Evolutionary conservation across 2,113 vertebrate genomes (phyloP).

Genomic region (Sakesphorus luctuosus): DNA sequence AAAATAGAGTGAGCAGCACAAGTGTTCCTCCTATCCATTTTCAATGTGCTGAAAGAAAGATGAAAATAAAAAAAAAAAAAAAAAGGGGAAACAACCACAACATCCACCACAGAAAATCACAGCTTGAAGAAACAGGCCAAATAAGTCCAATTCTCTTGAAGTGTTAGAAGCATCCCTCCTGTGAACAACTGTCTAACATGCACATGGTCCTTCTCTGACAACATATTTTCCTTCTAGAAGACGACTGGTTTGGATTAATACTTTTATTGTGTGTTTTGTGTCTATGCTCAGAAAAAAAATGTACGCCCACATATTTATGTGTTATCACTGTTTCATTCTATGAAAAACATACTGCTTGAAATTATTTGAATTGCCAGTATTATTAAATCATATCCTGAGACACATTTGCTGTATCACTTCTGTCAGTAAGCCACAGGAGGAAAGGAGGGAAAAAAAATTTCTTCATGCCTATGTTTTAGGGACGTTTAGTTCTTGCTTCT

Average conservation of each 20-base stretch:
- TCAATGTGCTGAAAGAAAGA: background rate
- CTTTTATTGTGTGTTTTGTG: background rate
- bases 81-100: background rate
- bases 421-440: background rate
- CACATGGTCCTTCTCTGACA: background rate
- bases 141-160: background rate
- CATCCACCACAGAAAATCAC: background rate
- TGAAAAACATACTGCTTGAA: background rate
- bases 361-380: background rate
- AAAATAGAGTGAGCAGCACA: background rate
- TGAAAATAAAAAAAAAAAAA: background rate
- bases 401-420: background rate
- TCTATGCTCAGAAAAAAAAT: background rate
- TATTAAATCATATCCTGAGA: background rate
- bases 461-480: background rate
- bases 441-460: background rate
- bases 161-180: background rate
- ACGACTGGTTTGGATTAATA: background rate
- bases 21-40: background rate
- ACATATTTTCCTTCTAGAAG: background rate
- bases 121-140: background rate
- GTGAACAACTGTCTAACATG: background rate
- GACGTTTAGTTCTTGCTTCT: slow-evolving; percentile 36
- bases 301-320: background rate
- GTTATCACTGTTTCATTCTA: background rate